Percentiles rank a stretch among this genome's conserved stretches.
Evolutionary conservation across 2,113 vertebrate species (phyloP).

Genomic region (Saguinus imperator): DNA sequence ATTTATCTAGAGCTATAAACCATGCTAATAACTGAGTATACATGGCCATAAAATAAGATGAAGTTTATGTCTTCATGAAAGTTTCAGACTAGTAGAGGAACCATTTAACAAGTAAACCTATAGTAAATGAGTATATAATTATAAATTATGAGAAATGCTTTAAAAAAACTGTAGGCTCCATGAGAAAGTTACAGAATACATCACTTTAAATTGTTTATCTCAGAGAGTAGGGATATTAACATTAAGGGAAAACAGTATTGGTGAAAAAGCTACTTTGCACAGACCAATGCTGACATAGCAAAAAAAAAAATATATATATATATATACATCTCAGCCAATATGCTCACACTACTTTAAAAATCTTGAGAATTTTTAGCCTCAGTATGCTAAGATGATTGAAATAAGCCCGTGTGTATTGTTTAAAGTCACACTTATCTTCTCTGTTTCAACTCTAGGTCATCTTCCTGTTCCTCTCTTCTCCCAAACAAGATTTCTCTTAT

Average conservation of each 20-base stretch:
- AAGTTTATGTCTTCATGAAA: neutral
- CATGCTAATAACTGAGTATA: neutral
- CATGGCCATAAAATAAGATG: neutral
- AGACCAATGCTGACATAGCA: neutral
- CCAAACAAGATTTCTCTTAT: neutral
- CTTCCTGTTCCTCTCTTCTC: neutral
- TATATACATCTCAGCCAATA: neutral
- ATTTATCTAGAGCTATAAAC: neutral
- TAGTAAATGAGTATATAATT: neutral
- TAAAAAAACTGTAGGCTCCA: neutral
- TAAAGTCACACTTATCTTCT: neutral
- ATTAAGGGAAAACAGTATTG: neutral
- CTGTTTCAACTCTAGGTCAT: accelerated
- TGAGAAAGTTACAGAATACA: neutral
- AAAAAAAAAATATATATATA: neutral
- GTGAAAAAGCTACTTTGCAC: neutral
- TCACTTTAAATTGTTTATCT: neutral
- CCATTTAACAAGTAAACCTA: neutral
- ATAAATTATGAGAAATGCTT: neutral
- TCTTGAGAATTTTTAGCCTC: neutral
- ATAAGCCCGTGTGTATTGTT: neutral
- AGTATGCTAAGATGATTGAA: neutral
- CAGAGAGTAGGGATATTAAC: neutral
- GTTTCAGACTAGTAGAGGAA: neutral
- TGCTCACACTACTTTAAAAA: neutral